Conservation (phyloP, 2,888 invertebrate genomes). For the Chrysodeixis includens region DNA sequence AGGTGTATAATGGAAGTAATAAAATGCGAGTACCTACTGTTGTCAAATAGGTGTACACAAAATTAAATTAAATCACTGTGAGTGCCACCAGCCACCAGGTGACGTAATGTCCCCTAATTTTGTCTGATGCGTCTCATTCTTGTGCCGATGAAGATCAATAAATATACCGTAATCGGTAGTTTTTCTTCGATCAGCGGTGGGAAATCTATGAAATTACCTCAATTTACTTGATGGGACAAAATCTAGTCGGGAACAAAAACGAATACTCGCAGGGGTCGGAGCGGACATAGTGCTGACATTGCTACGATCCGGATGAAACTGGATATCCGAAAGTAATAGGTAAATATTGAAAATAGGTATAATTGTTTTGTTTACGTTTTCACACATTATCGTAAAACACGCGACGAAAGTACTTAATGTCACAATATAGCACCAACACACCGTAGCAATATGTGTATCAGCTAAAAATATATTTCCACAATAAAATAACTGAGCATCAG, state of each 20-base stretch:
- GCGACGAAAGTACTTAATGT: too few species aligned
- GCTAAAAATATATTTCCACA: neutral
- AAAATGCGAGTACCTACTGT: neutral
- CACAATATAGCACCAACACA: neutral
- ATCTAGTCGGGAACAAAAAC: neutral
- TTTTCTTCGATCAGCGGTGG: neutral
- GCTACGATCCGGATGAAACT: neutral
- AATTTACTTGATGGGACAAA: neutral
- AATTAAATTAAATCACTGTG: neutral
- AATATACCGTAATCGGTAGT: neutral
- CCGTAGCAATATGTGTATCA: neutral
- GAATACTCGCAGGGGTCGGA: neutral
- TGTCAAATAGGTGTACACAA: too few species aligned
- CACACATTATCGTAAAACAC: too few species aligned
- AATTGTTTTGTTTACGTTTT: too few species aligned
- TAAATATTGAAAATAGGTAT: too few species aligned
- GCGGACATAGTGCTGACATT: neutral
- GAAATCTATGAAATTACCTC: neutral
- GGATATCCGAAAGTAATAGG: neutral
- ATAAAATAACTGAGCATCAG: neutral
- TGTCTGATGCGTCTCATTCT: neutral
- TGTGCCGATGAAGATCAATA: constrained; percentile 3
- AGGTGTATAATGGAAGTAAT: constrained; percentile 5
- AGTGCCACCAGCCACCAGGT: too few species aligned
- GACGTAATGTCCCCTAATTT: neutral